phyloP scores from a whole-genome alignment of 2,113 vertebrate species.

The Crypturellus undulatus region DNA sequence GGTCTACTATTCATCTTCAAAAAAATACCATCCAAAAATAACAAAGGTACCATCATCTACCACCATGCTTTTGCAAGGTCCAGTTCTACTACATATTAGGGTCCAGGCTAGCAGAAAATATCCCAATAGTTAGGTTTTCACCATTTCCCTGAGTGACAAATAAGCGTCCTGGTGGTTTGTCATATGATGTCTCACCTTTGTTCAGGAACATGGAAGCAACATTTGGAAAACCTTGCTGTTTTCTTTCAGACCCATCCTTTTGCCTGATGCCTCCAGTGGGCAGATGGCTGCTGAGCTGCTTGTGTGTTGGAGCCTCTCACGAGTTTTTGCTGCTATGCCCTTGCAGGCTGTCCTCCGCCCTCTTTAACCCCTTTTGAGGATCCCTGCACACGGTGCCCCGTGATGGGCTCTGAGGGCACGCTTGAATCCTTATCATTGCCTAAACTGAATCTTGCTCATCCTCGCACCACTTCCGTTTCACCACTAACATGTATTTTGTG shows the following conservation, averaged over 20 bases:
- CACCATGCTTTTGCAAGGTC: background rate
- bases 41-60: background rate
- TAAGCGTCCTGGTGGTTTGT: background rate
- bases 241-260: background rate
- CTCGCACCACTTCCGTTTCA: background rate
- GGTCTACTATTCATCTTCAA: background rate
- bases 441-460: fast-evolving
- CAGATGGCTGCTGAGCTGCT: background rate
- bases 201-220: background rate
- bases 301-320: background rate
- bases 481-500: background rate
- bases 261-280: background rate
- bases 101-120: background rate
- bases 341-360: fast-evolving
- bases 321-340: background rate
- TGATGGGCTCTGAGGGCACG: background rate
- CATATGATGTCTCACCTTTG: background rate
- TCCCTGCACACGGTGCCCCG: background rate
- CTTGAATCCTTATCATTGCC: background rate
- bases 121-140: background rate
- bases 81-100: background rate
- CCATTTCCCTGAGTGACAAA: background rate
- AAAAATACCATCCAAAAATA: background rate
- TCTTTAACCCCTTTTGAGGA: background rate
- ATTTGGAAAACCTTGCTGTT: background rate